Percentiles rank a stretch among this genome's conserved stretches.
These are phyloP conservation scores for Serripes groenlandicus DNA, from an alignment of 2,888 invertebrate species.

Conservation along the genomic window DNA sequence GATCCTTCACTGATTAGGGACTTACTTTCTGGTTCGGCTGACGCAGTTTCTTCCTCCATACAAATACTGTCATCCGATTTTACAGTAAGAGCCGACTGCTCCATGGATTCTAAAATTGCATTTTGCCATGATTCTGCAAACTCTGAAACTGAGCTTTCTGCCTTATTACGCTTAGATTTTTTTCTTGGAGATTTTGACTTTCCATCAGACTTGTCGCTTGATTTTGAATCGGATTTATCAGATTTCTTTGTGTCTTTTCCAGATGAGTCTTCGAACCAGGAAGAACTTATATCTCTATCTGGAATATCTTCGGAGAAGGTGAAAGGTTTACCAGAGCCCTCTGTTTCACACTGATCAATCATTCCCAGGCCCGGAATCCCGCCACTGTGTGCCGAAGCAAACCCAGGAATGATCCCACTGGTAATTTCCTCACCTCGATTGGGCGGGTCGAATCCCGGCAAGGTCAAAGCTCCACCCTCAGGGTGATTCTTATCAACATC, in stretches of 20 bases:
- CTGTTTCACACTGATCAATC: not conserved
- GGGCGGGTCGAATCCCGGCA: not conserved
- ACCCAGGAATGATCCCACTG: not conserved
- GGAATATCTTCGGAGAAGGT: conserved; percentile 29
- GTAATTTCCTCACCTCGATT: not conserved
- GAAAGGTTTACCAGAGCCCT: conserved; percentile 13
- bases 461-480: not conserved
- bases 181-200: conserved; percentile 40
- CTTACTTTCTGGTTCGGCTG: conserved; percentile 27
- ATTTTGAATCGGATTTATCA: not conserved
- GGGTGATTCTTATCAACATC: not conserved
- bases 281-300: conserved; percentile 24
- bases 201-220: not conserved
- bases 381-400: not conserved
- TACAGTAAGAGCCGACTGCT: conserved; percentile 53
- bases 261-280: conserved; percentile 6
- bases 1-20: conserved; percentile 4
- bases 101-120: conserved; percentile 60
- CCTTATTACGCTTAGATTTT: conserved; percentile 29
- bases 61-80: conserved; percentile 38
- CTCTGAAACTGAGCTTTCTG: conserved; percentile 30
- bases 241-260: not conserved
- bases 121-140: conserved; percentile 46
- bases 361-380: not conserved
- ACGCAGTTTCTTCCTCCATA: not conserved